Evolutionary conservation across 2,888 invertebrate species (phyloP), one percentile per base, ranked within the genome.

Genomic region (Machimus rusticus): DNA sequence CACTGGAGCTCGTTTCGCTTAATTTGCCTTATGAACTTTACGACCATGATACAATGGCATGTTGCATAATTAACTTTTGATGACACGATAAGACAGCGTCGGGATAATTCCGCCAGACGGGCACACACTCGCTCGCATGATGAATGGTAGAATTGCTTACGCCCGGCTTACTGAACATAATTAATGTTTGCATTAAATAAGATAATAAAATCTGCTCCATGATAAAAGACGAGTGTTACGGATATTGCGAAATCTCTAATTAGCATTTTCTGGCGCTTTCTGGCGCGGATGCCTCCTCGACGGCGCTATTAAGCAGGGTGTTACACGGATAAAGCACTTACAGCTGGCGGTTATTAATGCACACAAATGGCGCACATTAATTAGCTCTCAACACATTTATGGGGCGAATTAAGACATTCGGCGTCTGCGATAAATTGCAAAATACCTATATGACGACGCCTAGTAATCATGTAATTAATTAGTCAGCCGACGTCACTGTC

Each of bases 341-440:
- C 79, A 84, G 76, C 74, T 76, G 82, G 86, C 66, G 46, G 87
- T 88, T 87, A 88, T 87, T 87, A 88, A 88, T 88, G 88, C 85
- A 88, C 84, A 66, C 88, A 88, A 88, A 88, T 88, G 88, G 88
- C 85, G 87, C 46, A 85, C 88, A 88, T 88, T 88, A 88, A 88
- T 88, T 88, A 88, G 85, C 88, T 88, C 51, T 66, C n/a, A 74
- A 77, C 85, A 87, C 85, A 86, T 87, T 85, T 85, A 85, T 85
- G 85, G 85, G 31, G 74, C n/a, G 74, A 85, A 85, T 85, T 85
- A 74, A 85, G 85, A 74, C 85, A 85, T 85, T 85, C 43, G 85
- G 85, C 46, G 85, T 43, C 74, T 31, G 74, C 51, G 34, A 85
- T 74, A 85, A 74, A 85, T 85, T 85, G 28, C 85, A 74, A 85